Evolutionary conservation across 2,113 vertebrate species (phyloP).

Genomic region (Podarcis raffonei): DNA sequence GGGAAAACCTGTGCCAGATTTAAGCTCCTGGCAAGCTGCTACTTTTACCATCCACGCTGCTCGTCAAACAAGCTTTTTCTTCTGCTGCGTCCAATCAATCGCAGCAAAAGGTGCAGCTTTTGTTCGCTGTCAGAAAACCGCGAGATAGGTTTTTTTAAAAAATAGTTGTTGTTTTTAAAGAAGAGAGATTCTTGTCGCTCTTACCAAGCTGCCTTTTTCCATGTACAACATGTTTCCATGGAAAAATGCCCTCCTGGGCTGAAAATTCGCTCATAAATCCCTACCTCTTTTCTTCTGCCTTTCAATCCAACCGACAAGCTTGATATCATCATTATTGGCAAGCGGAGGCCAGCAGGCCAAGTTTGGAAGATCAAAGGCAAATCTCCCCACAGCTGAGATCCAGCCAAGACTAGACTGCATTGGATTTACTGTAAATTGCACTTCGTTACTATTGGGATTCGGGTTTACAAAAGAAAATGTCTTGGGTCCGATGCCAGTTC

Average conservation of each 20-base stretch:
- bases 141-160: not conserved
- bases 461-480: conserved; percentile 7
- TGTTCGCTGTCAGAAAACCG: conserved; percentile 38
- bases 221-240: conserved; percentile 62
- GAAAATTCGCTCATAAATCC: conserved; percentile 38
- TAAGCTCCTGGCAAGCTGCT: conserved; percentile 41
- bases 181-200: conserved; percentile 44
- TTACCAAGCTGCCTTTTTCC: conserved; percentile 58
- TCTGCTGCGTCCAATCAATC: conserved; percentile 2
- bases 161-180: not conserved
- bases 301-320: conserved; percentile 64
- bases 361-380: conserved; percentile 65
- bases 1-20: conserved; percentile 22
- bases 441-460: not conserved
- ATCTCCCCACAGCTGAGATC: conserved; percentile 55
- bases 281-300: conserved; percentile 52
- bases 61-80: conserved; percentile 19
- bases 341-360: conserved; percentile 52
- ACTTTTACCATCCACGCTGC: conserved; percentile 21
- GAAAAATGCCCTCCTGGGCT: conserved; percentile 52
- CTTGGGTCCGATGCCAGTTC: not conserved
- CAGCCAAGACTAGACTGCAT: conserved; percentile 19
- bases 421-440: conserved; percentile 11
- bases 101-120: conserved; percentile 39
- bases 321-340: conserved; percentile 72